phyloP scores from a whole-genome alignment of 2,113 vertebrate species.

The Furnarius figulus region DNA sequence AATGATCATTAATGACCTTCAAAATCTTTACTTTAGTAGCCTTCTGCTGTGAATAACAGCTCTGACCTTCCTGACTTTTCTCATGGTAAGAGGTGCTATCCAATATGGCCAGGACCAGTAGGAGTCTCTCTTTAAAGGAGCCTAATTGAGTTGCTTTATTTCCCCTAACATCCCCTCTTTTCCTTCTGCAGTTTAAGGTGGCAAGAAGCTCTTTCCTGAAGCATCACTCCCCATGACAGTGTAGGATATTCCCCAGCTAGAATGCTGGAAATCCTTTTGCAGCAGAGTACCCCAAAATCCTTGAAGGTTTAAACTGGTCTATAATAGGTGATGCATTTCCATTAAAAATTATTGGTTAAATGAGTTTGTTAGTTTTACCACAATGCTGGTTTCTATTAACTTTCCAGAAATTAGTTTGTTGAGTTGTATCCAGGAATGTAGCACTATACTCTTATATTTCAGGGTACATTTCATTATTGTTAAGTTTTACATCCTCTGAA shows the following conservation, averaged over 20 bases:
- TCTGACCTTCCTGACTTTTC: conserved; percentile 23
- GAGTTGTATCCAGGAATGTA: background rate
- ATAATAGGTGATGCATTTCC: rapidly evolving
- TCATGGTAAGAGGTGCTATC: background rate
- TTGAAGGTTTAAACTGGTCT: background rate
- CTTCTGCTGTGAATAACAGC: background rate
- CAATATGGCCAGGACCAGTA: background rate
- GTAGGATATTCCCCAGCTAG: background rate
- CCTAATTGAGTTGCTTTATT: background rate
- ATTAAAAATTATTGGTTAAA: background rate
- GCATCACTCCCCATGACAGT: rapidly evolving
- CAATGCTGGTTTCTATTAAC: background rate
- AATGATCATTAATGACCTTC: conserved; percentile 1
- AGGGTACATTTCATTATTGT: background rate
- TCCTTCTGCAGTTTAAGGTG: background rate
- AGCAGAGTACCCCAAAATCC: background rate
- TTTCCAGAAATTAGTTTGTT: background rate
- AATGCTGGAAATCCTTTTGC: background rate
- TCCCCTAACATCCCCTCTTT: background rate
- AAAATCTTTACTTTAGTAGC: conserved; percentile 9
- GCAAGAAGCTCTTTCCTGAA: background rate
- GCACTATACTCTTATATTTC: background rate
- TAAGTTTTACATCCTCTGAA: background rate
- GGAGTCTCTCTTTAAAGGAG: background rate
- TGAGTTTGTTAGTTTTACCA: background rate